Evolutionary conservation across 2,888 invertebrate genomes (phyloP), one percentile per base, ranked within the genome.

Genomic region (Macrophya annulata): DNA sequence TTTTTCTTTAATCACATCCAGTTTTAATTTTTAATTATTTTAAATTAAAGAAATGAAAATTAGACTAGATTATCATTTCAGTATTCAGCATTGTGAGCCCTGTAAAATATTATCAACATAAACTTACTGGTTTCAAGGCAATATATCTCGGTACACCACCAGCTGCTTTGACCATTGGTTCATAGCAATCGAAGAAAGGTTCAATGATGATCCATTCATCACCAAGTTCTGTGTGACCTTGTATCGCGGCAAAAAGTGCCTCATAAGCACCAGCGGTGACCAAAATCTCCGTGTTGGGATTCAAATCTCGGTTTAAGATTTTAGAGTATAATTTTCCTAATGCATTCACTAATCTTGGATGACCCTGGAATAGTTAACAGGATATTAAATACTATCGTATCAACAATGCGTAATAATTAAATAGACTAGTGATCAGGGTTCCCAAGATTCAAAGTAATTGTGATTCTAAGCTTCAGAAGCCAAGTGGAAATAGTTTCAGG

Each of bases 141-240:
- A 99, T 97, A 92, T 97, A 99, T 87, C 95, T 96, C 0, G 98
- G 97, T 25, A 95, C 94, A 0, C 99, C 99, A 0, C 98, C 98
- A 1, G 98, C 98, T 89, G 96, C 96, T 88, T 95, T 95, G 17
- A 99, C 97, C 97, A 99, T 99, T 0, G 99, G 98, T 88, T 97
- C 98, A 91, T 99, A 99, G 92, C 99, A 99, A 94, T 99, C 99
- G 92, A 99, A 99, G 94, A 97, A 99, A 0, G 99, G 99, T 93
- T 99, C 99, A 88, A 99, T 98, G 40, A 99, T 98, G 86, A 99
- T 98, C 85, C 98, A 99, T 94, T 99, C 98, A 92, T 97, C 97
- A 0, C 97, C 98, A 1, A 95, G 95, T 89, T 97, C 97, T 10
- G 99, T 96, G 91, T 98, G 97, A 8, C 99, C 98, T 92, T 97